Evolutionary conservation across 1,140 invertebrate species (phyloP), one percentile per base, ranked within the genome.

Genomic region (Sogatella furcifera): DNA sequence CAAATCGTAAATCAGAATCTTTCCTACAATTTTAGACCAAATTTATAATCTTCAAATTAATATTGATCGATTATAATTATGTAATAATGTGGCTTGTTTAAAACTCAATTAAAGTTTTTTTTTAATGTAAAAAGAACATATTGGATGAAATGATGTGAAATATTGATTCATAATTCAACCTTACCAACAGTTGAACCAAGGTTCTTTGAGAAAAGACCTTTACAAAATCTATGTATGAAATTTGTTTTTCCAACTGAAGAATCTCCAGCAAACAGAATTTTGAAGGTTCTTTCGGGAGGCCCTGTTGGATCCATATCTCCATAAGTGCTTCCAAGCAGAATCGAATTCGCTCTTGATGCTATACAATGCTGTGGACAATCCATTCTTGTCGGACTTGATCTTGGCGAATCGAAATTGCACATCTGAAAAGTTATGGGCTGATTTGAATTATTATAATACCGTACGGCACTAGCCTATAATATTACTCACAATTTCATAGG

Each of bases 241-340:
- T 80, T 81, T 3, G 81, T 81, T 71, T 86, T 86, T 13, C 84
- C 84, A 1, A 86, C 84, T 11, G 81, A 78, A 0, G 84, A 80
- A 70, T 86, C 84, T 0, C 84, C 84, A 28, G 81, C 81, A 57
- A 86, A 76, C 6, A 86, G 80, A 3, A 85, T 76, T 69, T 84
- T 82, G 67, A 80, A 84, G 34, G 82, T 81, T 53, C 81, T 66
- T 41, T 83, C 81, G 10, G 81, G 79, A 6, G 76, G 72, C 6
- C 76, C 74, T 11, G 67, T 67, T 0, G 71, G 68, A 52, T 76
- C 76, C 54, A 65, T 62, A 52, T 60, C 52, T 44, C 52, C 57
- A 41, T 46, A 61, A 14, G 17, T 54, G 14, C 44, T 59, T 3
- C 15, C 15, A 11, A 38, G 34, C 10, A 41, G 28, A 9, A 59